Conservation (phyloP, 2,113 vertebrate genomes). For the Ammospiza nelsoni region DNA sequence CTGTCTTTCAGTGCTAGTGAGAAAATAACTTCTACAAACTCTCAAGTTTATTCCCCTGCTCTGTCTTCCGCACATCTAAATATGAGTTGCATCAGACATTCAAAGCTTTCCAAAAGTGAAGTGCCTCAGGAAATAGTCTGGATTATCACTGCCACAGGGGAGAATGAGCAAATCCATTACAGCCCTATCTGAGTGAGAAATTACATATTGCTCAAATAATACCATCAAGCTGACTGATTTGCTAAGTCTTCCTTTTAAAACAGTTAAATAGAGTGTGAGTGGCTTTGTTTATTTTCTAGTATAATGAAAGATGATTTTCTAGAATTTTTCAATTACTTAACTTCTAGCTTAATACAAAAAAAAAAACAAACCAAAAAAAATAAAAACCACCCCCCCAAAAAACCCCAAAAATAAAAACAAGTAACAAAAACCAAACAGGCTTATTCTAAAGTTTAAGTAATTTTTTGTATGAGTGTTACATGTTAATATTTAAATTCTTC, state of each 20-base stretch:
- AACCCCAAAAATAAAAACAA: neutral
- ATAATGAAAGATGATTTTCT: neutral
- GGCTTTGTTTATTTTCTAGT: neutral
- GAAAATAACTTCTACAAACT: neutral
- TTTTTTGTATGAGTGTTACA: neutral
- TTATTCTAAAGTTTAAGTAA: neutral
- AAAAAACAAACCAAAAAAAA: neutral
- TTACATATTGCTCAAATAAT: neutral
- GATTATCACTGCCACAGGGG: neutral
- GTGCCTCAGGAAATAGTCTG: neutral
- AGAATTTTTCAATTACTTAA: neutral
- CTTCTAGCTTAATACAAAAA: neutral
- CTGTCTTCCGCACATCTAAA: neutral
- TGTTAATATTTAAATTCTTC: neutral
- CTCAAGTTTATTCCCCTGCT: neutral
- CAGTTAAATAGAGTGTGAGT: neutral
- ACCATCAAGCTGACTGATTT: neutral
- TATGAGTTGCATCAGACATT: neutral
- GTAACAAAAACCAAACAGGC: neutral
- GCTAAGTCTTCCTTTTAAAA: neutral
- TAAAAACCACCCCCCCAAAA: neutral
- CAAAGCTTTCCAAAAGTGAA: neutral
- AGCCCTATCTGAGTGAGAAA: neutral
- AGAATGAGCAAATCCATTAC: neutral
- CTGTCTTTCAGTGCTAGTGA: neutral